A percentile compares a stretch with the other conserved stretches of the same genome.
These are phyloP conservation scores for Trypoxylon attenuatum DNA, from an alignment of 2,888 invertebrate genomes.

Conservation along the genomic window DNA sequence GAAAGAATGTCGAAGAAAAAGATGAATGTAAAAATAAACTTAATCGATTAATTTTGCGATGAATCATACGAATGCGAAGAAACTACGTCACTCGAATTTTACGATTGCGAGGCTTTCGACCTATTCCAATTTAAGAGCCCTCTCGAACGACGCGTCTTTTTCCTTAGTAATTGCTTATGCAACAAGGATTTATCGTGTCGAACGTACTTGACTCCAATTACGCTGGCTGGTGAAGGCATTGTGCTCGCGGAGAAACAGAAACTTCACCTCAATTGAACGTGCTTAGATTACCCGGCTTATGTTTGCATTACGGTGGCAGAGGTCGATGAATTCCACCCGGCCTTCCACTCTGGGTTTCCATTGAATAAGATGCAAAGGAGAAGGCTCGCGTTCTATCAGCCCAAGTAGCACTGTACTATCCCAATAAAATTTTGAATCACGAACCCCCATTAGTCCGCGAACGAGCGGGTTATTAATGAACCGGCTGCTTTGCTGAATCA, in stretches of 20 bases:
- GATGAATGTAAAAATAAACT: too few relatives aligned
- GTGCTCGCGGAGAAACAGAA: conserved; percentile 34
- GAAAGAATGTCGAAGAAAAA: too few relatives aligned
- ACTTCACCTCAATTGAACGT: conserved; percentile 42
- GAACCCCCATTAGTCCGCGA: neutral
- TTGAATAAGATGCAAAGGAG: neutral
- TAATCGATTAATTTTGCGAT: too few relatives aligned
- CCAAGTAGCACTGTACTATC: neutral
- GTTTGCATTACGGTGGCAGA: conserved; percentile 10
- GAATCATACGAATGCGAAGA: too few relatives aligned
- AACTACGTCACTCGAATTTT: too few relatives aligned
- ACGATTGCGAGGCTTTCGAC: conserved; percentile 13
- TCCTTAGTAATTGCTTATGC: conserved; percentile 38
- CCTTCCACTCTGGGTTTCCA: neutral
- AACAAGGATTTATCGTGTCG: conserved; percentile 52
- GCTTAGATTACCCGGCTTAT: conserved; percentile 26
- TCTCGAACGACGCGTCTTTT: conserved; percentile 12
- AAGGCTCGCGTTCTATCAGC: neutral
- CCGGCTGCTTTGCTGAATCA: too few relatives aligned
- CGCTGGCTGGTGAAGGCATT: conserved; percentile 11
- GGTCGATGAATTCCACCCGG: conserved; percentile 31
- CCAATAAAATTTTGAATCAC: neutral
- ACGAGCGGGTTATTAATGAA: neutral
- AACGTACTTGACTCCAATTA: conserved; percentile 51
- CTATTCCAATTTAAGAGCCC: conserved; percentile 29